Percentiles rank a stretch among this genome's conserved stretches.
phyloP scores from a whole-genome alignment of 2,888 invertebrate genomes.

The Platerodrilus igneus region DNA sequence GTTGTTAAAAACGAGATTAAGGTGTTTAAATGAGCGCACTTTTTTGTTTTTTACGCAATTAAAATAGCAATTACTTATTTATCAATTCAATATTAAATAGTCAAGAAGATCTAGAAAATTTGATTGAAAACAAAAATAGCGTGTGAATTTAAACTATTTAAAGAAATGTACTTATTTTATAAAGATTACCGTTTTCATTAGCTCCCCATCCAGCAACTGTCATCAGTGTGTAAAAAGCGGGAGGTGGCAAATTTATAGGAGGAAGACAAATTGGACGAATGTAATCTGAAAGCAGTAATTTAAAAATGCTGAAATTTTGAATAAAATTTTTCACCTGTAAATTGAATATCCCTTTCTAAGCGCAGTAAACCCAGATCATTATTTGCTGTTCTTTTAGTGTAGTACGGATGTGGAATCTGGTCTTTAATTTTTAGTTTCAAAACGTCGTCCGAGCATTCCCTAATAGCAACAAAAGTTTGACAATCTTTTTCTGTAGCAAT shows the following conservation, averaged over 20 bases:
- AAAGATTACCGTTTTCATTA: constrained; percentile 3
- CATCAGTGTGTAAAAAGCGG: background rate
- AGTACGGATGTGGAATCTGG: constrained; percentile 6
- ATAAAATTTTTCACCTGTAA: constrained; percentile 1
- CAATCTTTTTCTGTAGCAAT: constrained; percentile 3
- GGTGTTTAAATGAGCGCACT: no score
- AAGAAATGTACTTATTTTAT: background rate
- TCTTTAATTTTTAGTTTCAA: constrained; percentile 3
- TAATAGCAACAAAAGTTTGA: background rate
- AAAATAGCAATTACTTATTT: no score
- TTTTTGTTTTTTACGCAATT: no score
- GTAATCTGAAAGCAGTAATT: constrained; percentile 7
- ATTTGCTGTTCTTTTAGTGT: background rate
- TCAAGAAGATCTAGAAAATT: no score
- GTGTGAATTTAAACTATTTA: no score
- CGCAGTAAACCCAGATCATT: constrained; percentile 7
- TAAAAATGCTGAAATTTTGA: no score
- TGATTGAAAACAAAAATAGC: no score
- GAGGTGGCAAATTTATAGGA: background rate
- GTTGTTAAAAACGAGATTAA: no score
- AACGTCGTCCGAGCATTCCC: constrained; percentile 5
- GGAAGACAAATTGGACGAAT: constrained; percentile 10
- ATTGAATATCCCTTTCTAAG: background rate
- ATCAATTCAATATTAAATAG: no score
- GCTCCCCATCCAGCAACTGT: constrained; percentile 10